phyloP scores from a whole-genome alignment of 2,113 vertebrate genomes.

The Chlamydotis undulata region DNA sequence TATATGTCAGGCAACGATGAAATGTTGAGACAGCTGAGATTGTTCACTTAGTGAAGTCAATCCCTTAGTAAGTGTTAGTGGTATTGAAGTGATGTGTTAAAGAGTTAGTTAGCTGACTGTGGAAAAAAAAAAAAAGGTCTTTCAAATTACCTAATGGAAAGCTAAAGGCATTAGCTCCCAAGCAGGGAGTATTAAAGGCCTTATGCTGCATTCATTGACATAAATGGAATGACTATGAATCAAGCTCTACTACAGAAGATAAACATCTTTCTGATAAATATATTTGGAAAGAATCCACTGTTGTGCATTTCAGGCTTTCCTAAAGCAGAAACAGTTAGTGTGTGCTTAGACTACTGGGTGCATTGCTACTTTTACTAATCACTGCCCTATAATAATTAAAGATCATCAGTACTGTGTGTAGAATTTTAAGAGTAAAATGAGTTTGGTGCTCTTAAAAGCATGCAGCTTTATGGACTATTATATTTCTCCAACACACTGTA shows the following conservation, averaged over 20 bases:
- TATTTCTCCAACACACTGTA: background rate
- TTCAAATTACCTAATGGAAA: slow-evolving; percentile 66
- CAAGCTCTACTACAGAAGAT: slow-evolving; percentile 14
- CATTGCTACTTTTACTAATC: slow-evolving; percentile 15
- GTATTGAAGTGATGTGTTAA: slow-evolving; percentile 61
- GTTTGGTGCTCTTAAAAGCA: background rate
- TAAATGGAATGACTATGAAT: slow-evolving; percentile 32
- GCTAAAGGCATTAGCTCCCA: slow-evolving; percentile 58
- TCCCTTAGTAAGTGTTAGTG: slow-evolving; percentile 56
- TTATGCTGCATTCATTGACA: slow-evolving; percentile 42
- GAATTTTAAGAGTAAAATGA: slow-evolving; percentile 14
- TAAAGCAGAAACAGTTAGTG: background rate
- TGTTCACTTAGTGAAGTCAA: slow-evolving; percentile 59
- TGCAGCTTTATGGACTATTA: background rate
- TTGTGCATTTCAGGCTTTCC: background rate
- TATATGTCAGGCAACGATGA: slow-evolving; percentile 38
- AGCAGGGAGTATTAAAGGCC: slow-evolving; percentile 53
- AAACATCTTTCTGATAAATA: slow-evolving; percentile 49
- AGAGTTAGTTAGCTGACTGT: slow-evolving; percentile 63
- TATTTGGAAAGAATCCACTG: background rate
- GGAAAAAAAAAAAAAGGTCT: slow-evolving; percentile 3
- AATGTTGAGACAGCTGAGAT: slow-evolving; percentile 66
- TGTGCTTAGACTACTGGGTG: background rate
- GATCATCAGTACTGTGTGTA: background rate
- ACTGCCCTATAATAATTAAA: background rate